Evolutionary conservation across 2,797 vertebrate species (phyloP).

Genomic region (Masticophis lateralis): DNA sequence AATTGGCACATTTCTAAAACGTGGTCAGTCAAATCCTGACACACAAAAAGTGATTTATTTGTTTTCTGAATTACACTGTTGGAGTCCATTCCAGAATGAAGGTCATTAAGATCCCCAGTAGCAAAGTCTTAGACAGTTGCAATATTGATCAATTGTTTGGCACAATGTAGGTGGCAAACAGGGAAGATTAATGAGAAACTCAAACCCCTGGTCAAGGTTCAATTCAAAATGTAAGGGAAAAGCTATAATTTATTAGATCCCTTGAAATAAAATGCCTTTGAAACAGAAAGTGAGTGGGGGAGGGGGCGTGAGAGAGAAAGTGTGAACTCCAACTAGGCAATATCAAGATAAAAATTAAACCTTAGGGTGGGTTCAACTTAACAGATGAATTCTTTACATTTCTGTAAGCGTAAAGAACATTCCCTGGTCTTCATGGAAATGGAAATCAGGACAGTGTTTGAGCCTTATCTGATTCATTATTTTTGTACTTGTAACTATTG

Average conservation of each 20-base stretch:
- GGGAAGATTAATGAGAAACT: neutral
- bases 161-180: neutral
- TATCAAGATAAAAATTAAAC: neutral
- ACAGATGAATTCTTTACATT: neutral
- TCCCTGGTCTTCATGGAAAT: neutral
- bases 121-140: neutral
- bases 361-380: neutral
- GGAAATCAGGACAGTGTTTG: neutral
- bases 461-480: neutral
- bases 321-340: neutral
- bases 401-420: neutral
- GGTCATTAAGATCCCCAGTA: neutral
- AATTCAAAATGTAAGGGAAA: neutral
- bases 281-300: neutral
- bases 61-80: neutral
- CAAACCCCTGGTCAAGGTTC: neutral
- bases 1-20: neutral
- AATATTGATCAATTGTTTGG: conserved; percentile 8
- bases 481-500: neutral
- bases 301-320: neutral
- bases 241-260: neutral
- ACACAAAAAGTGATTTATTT: neutral
- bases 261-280: neutral
- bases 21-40: neutral
- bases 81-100: neutral